Conservation (phyloP, 1,140 invertebrate genomes). For the Brachionus angularis region DNA sequence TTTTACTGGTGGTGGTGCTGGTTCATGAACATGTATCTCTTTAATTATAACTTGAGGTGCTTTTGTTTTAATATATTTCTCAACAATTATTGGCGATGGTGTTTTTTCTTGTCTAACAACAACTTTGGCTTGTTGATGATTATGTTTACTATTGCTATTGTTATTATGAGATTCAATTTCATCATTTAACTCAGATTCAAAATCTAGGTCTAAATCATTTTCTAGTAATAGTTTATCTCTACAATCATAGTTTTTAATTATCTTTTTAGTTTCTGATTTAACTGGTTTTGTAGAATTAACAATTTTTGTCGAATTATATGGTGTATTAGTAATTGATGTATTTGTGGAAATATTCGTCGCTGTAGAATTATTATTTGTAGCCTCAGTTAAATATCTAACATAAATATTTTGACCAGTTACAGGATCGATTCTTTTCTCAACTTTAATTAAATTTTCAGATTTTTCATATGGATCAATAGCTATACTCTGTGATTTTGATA, state of each 20-base stretch:
- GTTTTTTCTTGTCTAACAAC: constrained; percentile 18
- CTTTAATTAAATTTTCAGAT: constrained; percentile 35
- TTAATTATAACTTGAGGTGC: constrained; percentile 39
- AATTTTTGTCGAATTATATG: background rate
- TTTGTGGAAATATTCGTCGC: too few relatives aligned
- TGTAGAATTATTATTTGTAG: background rate
- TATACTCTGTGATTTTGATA: background rate
- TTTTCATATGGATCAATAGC: constrained; percentile 24
- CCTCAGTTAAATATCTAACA: constrained; percentile 19
- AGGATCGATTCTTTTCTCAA: constrained; percentile 34
- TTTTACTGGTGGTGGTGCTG: constrained; percentile 37
- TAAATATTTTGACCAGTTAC: constrained; percentile 40
- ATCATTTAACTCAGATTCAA: background rate
- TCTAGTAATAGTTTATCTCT: too few relatives aligned
- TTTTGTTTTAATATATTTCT: constrained; percentile 33
- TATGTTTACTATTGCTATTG: too few relatives aligned
- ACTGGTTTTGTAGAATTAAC: background rate
- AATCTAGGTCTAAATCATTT: background rate
- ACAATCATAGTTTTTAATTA: too few relatives aligned
- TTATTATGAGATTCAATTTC: background rate
- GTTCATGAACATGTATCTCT: constrained; percentile 34
- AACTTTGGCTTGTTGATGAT: background rate
- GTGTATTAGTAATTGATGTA: too few relatives aligned
- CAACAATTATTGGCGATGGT: constrained; percentile 29
- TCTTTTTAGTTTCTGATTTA: too few relatives aligned